Conservation (phyloP, 1,140 invertebrate genomes). For the Argopecten irradians region DNA sequence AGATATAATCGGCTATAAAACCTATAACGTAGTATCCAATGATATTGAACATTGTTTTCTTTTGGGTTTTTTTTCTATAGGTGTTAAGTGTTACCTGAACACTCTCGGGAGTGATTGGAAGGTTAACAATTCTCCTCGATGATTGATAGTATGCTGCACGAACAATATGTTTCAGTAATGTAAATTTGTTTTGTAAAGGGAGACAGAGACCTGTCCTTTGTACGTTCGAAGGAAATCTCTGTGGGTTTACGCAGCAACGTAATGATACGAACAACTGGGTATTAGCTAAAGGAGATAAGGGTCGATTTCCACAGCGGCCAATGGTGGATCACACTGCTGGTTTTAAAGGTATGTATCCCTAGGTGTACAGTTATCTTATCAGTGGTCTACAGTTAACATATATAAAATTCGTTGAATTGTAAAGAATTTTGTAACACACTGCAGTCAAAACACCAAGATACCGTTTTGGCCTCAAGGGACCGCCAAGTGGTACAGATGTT, state of each 20-base stretch:
- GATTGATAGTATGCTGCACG: neutral
- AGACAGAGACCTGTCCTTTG: neutral
- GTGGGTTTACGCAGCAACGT: conserved; percentile 42
- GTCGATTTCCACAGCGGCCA: conserved; percentile 27
- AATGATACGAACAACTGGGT: conserved; percentile 35
- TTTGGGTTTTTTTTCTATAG: no score
- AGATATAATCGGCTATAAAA: no score
- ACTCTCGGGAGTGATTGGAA: neutral
- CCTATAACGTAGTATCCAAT: no score
- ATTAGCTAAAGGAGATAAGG: neutral
- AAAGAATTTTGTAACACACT: no score
- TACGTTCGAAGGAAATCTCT: conserved; percentile 53
- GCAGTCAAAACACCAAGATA: neutral
- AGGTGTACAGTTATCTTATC: no score
- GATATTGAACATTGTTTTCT: neutral
- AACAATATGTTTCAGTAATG: neutral
- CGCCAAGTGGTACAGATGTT: no score
- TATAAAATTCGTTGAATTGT: no score
- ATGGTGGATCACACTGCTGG: conserved; percentile 3
- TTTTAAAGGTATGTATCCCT: neutral
- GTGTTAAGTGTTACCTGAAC: neutral
- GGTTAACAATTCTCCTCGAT: neutral
- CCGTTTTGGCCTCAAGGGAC: no score
- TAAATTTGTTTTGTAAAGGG: neutral
- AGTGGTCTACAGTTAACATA: no score